Evolutionary conservation across 2,888 invertebrate species (phyloP), one percentile per base, ranked within the genome.

Genomic region (Torymus auratus): DNA sequence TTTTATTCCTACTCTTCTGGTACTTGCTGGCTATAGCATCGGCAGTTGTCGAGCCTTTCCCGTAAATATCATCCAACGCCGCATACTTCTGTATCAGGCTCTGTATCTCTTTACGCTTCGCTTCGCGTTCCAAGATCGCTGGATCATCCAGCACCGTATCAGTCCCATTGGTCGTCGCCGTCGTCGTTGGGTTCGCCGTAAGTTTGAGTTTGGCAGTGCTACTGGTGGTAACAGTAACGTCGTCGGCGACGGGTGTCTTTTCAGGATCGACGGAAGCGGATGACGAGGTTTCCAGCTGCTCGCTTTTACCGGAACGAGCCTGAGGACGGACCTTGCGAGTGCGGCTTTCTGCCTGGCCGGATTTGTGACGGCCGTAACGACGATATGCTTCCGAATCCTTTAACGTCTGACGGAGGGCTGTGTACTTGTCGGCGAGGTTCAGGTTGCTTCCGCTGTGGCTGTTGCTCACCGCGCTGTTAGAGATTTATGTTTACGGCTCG

Each of bases 1-100:
- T 72, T 60, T 41, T 60, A 15, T 80, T 81, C 78, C 78, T 81
- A 11, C 20, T 69, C 76, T 81, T 85, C 84, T 87, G 88, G 84
- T 91, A 91, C 86, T 91, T 91, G 87, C 86, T 90, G 85, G 91
- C 91, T 82, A 91, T 91, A 75, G 89, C 87, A 65, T 90, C 90
- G 50, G 89, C 83, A n/a, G 86, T 81, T 53, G 83, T 84, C 11
- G 41, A 23, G 10, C 83, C 83, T 68, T 85, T 85, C 1, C 53
- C 94, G 65, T 94, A 95, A 78, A 93, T 93, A 87, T 95, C 95
- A 86, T 96, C 96, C 84, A 96, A 91, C 65, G 95, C 95, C 52
- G 96, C 94, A 89, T 96, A 96, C 89, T 96, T 96, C 92, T 95
- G 93, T 82, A 96, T 96, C 80, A 97, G 92, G 86, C 95, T 94